Percentiles rank a stretch among this genome's conserved stretches.
Evolutionary conservation across 1,140 invertebrate genomes (phyloP).

Genomic region (Dendroctonus valens): DNA sequence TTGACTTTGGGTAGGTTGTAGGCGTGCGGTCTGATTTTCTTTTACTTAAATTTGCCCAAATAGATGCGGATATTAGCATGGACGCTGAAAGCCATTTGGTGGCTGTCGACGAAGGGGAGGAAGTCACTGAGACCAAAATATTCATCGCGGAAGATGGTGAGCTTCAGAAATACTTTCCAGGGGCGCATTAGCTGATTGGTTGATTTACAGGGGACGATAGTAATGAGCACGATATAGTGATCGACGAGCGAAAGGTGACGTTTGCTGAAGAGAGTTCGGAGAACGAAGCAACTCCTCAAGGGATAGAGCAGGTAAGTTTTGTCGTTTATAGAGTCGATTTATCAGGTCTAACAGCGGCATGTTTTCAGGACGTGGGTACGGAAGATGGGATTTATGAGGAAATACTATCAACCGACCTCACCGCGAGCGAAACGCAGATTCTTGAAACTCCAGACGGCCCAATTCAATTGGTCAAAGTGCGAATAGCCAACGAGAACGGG

Average conservation of each 20-base stretch:
- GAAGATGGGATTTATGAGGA: conserved; percentile 47
- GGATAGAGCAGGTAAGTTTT: conserved; percentile 35
- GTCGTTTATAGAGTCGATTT: conserved; percentile 2
- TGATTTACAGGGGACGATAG: conserved; percentile 41
- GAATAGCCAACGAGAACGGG: conserved; percentile 53
- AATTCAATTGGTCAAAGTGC: conserved; percentile 55
- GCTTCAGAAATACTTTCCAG: conserved; percentile 45
- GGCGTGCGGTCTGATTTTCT: background rate
- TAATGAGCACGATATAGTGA: conserved; percentile 56
- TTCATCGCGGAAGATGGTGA: conserved; percentile 53
- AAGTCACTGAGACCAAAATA: conserved; percentile 52
- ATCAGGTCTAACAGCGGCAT: background rate
- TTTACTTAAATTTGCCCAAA: conserved; percentile 5
- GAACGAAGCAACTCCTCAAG: conserved; percentile 39
- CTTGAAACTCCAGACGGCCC: conserved; percentile 51
- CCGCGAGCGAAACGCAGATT: conserved; percentile 48
- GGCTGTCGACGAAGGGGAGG: conserved; percentile 37
- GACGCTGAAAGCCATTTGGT: conserved; percentile 18
- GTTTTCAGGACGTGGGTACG: conserved; percentile 26
- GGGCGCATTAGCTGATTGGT: conserved; percentile 32
- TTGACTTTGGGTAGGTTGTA: conserved; percentile 50
- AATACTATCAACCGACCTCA: conserved; percentile 45
- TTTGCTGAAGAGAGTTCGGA: conserved; percentile 41
- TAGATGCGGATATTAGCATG: conserved; percentile 18
- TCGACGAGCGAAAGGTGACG: conserved; percentile 53